Conservation (phyloP, 2,797 vertebrate species). For the Aphelocoma californica region DNA sequence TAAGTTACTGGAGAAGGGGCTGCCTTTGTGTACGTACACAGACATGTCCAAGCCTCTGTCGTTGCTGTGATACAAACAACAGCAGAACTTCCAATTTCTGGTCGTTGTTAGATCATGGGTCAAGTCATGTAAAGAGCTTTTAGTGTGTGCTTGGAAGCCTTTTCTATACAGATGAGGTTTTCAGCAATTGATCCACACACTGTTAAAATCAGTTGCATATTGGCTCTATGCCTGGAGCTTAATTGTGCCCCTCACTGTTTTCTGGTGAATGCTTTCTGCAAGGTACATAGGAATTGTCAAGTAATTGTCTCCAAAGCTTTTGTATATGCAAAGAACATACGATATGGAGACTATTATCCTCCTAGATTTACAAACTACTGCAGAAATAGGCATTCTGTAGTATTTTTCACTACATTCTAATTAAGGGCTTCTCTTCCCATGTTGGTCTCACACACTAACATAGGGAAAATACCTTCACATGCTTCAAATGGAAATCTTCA, state of each 20-base stretch:
- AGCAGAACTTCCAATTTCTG: neutral
- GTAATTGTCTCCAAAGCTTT: conserved; percentile 1
- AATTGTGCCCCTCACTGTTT: neutral
- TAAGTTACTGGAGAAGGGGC: neutral
- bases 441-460: neutral
- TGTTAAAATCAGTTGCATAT: neutral
- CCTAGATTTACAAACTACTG: neutral
- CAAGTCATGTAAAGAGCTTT: conserved; percentile 13
- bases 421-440: neutral
- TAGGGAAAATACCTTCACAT: neutral
- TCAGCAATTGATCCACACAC: conserved; percentile 3
- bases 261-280: conserved; percentile 33
- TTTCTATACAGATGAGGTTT: neutral
- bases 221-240: conserved; percentile 30
- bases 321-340: neutral
- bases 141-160: neutral
- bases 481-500: neutral
- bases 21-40: neutral
- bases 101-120: neutral
- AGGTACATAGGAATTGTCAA: neutral
- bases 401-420: neutral
- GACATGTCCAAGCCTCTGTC: neutral
- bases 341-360: neutral
- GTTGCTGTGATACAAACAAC: neutral
- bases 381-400: neutral